These are phyloP conservation scores for Peromyscus attwateri DNA, from an alignment of 2,797 vertebrate genomes.

Conservation along the genomic window DNA sequence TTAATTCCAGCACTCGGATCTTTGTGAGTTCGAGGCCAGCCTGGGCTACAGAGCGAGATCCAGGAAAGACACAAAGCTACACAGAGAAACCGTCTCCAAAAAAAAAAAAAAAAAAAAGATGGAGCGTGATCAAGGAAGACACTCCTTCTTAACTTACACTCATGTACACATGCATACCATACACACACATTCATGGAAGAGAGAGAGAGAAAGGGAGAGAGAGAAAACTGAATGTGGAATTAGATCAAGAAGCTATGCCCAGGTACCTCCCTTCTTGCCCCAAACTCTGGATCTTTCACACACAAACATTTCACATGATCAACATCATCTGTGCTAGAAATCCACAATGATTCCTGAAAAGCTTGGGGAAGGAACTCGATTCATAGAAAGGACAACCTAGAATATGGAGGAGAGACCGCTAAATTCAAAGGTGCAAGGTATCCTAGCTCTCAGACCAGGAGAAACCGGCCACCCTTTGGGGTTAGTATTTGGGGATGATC, in stretches of 20 bases:
- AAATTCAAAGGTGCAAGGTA: background rate
- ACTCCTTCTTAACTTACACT: background rate
- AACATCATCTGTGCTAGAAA: background rate
- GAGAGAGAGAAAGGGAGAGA: too few species aligned
- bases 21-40: too few species aligned
- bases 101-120: background rate
- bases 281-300: background rate
- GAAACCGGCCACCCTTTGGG: background rate
- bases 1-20: too few species aligned
- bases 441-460: background rate
- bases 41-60: too few species aligned
- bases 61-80: too few species aligned
- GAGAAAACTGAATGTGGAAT: background rate
- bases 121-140: background rate
- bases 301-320: background rate
- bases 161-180: too few species aligned
- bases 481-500: too few species aligned
- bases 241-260: background rate
- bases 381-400: background rate
- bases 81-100: too few species aligned
- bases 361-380: background rate
- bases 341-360: too few species aligned
- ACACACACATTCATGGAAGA: background rate
- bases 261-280: accelerated
- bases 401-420: background rate